Base-by-base conservation (phyloP, 2,113 vertebrate species). In the Podarcis cretensis region DNA sequence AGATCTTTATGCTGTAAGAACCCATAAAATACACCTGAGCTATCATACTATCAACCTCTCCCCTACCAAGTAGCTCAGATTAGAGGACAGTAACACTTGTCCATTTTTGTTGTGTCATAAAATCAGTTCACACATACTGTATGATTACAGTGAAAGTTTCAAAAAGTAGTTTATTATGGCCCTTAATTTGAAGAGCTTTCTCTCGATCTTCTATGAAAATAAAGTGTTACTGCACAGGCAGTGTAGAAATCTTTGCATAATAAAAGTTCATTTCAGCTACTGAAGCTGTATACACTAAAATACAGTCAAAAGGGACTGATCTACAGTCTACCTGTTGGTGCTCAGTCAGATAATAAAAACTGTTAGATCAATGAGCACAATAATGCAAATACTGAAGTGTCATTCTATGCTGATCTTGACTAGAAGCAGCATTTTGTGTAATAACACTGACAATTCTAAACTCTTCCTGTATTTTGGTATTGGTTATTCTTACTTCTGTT, bases 91-190 rank as follows among this genome's bases (percentile, higher is more conserved):
- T 76, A 35, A 81, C 84, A 84, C 32, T 87, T 74, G 71, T 6
- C 2, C 1, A 0, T 3, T 92, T 94, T 79, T 90, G 57, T 13
- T 84, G 76, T 89, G 35, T 84, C 90, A 71, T 94, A 78, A 71
- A 90, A 78, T 75, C n/a, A 84, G 6, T 84, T 91, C 73, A 63
- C 75, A 27, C 1, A 1, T 86, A 65, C 37, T 90, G 16, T 83
- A 74, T 81, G 43, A 73, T 30, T 87, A 43, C 88, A 40, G 82
- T 48, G 59, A 76, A 93, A 87, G 90, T 92, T 93, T 85, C 63
- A 89, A 93, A 86, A 57, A 1, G 4, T 0, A 0, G 16, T 5
- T 89, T 57, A 90, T 81, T 43, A 0, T 73, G 1, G 1, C 81
- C 92, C 86, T 18, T 81, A 0, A 87, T 54, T 27, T 54, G 21